Base-by-base conservation (phyloP, 2,113 vertebrate genomes). In the Toxotes chatareus region DNA sequence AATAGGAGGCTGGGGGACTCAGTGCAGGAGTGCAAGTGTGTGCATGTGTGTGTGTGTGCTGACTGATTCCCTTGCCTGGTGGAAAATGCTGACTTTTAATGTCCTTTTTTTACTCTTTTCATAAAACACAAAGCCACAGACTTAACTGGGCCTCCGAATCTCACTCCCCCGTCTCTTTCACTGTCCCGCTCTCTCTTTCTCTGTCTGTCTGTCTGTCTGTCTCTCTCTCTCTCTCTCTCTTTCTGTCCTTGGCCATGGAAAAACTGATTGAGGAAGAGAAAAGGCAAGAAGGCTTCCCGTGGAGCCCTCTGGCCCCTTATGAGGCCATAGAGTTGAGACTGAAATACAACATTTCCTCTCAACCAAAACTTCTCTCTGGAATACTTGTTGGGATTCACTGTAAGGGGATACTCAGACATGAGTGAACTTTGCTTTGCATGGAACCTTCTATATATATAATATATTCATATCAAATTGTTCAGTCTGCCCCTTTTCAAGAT, bases 31-130 rank as follows among this genome's bases (percentile, higher is more conserved):
- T 51, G 63, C 61, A 65, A 64, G 78, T 67, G 82, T 75, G 72
- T 46, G 72, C 59, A 60, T 68, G 67, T 73, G 62, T 67, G 67
- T 73, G 62, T 67, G 61, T 65, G 36, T 80, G 71, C 76, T 7
- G 77, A 73, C 82, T 73, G 86, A 86, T 91, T 92, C 88, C 65
- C 80, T 86, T 65, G 86, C 83, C 85, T 72, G 83, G 80, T 94
- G 94, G 93, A 95, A 95, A 95, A 94, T 82, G 93, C 95, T 95
- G 95, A 95, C 94, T 93, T 93, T 92, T 91, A 93, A 94, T 89
- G 90, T 93, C 72, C 81, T 87, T 84, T 83, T 82, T 82, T 79
- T 74, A 63, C 76, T 86, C 89, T 93, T 92, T 94, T 92, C 89
- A 93, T 94, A 88, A 93, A 93, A 94, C 91, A 95, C 93, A 94